Evolutionary conservation across 1,140 invertebrate genomes (phyloP).

Genomic region (Andrena cerasifolii): DNA sequence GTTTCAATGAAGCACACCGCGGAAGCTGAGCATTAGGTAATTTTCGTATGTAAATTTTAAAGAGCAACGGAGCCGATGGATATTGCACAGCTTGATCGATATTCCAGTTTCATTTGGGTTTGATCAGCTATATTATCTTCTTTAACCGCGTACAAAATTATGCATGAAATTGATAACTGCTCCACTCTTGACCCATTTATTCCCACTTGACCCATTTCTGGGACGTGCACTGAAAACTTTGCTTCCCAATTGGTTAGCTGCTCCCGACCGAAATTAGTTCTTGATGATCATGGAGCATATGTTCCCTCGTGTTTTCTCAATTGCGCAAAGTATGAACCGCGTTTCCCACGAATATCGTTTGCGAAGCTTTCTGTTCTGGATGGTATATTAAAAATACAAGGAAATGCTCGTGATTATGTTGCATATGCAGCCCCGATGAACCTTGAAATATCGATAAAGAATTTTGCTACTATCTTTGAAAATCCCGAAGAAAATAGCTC

Average conservation of each 20-base stretch:
- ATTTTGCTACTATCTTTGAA: too few species aligned
- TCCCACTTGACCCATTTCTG: conserved; percentile 1
- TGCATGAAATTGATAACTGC: not conserved
- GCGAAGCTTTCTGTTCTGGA: too few species aligned
- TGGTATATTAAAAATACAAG: too few species aligned
- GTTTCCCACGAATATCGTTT: too few species aligned
- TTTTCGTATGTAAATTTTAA: not conserved
- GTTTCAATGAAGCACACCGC: not conserved
- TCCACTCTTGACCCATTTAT: conserved; percentile 1
- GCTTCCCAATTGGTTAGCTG: too few species aligned
- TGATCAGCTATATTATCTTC: not conserved
- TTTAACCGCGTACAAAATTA: not conserved
- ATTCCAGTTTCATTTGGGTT: not conserved
- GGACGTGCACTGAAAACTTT: not conserved
- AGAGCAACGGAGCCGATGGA: not conserved
- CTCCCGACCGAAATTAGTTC: not conserved
- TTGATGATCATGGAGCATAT: not conserved
- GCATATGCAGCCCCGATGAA: too few species aligned
- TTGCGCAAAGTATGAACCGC: too few species aligned
- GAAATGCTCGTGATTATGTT: too few species aligned
- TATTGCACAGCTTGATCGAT: not conserved
- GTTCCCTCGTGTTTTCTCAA: too few species aligned
- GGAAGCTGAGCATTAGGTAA: not conserved
- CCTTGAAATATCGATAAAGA: too few species aligned
- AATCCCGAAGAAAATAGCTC: too few species aligned